phyloP scores from a whole-genome alignment of 2,797 vertebrate species.

The Smutsia gigantea region DNA sequence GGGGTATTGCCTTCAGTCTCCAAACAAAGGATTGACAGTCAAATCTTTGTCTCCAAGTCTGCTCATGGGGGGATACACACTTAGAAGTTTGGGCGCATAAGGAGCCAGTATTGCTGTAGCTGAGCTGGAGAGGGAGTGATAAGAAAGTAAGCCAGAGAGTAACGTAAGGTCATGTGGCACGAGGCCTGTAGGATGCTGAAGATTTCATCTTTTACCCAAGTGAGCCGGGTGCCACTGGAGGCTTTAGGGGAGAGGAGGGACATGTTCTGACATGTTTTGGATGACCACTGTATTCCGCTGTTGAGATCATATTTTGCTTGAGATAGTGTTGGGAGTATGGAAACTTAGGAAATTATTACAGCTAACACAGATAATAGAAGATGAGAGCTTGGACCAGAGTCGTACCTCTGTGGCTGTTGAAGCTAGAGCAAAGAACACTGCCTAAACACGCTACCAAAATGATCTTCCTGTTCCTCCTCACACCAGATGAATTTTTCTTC shows the following conservation, averaged over 20 bases:
- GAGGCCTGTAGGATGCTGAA: neutral
- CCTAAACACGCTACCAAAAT: neutral
- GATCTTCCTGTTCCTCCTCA: neutral
- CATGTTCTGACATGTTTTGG: neutral
- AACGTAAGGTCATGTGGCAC: fast-evolving
- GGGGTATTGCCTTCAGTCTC: neutral
- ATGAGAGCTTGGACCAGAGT: neutral
- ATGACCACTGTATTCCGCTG: neutral
- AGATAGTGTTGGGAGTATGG: neutral
- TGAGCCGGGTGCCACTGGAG: neutral
- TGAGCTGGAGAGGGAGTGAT: fast-evolving
- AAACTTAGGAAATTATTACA: neutral
- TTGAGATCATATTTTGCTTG: neutral
- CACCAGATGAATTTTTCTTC: neutral
- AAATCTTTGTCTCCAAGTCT: neutral
- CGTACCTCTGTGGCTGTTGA: neutral
- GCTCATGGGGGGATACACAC: neutral
- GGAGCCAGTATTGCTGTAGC: neutral
- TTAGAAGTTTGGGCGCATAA: neutral
- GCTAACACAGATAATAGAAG: neutral
- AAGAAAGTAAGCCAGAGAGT: neutral
- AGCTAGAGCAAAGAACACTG: neutral
- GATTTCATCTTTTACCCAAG: no score
- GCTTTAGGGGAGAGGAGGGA: neutral
- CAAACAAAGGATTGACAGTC: neutral